Conservation (phyloP, 2,888 invertebrate genomes). For the Drosophila anomalata region DNA sequence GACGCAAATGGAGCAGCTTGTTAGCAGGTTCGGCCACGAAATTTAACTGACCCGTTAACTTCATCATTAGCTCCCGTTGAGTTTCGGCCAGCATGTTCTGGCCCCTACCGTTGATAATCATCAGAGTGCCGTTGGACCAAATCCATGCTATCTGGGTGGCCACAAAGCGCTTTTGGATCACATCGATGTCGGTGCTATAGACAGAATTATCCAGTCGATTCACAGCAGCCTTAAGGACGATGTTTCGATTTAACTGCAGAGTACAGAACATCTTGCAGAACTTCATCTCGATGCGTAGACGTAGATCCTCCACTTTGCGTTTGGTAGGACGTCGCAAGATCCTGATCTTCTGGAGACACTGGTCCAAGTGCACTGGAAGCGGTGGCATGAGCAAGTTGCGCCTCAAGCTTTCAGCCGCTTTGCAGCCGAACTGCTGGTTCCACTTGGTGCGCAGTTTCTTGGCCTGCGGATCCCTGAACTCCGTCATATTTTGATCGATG, state of each 20-base stretch:
- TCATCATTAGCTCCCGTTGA: constrained; percentile 11
- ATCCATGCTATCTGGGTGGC: constrained; percentile 44
- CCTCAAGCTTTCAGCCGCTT: constrained; percentile 3
- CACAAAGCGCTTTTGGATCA: constrained; percentile 38
- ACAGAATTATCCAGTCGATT: constrained; percentile 5
- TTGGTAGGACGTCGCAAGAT: constrained; percentile 38
- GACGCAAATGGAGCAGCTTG: constrained; percentile 9
- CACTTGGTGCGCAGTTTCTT: constrained; percentile 22
- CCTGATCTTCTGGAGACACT: constrained; percentile 37
- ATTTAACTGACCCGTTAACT: neutral
- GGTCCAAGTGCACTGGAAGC: constrained; percentile 18
- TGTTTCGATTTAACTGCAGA: constrained; percentile 13
- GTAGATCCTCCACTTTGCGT: constrained; percentile 10
- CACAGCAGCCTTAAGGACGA: constrained; percentile 20
- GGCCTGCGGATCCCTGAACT: constrained; percentile 38
- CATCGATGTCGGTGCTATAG: constrained; percentile 34
- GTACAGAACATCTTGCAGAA: constrained; percentile 27
- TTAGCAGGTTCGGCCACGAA: neutral
- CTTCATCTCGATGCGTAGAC: constrained; percentile 31
- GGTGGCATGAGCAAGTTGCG: constrained; percentile 32
- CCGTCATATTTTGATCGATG: constrained; percentile 31
- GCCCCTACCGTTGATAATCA: constrained; percentile 45
- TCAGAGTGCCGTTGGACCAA: constrained; percentile 47
- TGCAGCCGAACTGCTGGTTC: neutral
- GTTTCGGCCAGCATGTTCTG: constrained; percentile 20